Evolutionary conservation across 2,113 vertebrate genomes (phyloP).

Genomic region (Callipepla squamata): DNA sequence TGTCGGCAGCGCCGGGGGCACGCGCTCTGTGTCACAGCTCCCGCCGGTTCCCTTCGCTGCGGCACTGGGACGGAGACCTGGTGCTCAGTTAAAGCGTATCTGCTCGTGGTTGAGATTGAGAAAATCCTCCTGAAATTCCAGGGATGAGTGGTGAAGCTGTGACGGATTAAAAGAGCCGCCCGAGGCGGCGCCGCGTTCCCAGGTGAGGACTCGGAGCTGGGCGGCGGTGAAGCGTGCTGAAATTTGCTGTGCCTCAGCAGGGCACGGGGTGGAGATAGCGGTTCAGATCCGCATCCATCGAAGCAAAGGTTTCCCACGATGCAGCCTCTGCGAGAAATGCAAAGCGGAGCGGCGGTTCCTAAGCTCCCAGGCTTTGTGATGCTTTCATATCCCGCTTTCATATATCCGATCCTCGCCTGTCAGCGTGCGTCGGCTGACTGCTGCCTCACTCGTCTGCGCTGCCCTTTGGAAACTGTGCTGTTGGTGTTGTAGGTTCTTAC

Average conservation of each 20-base stretch:
- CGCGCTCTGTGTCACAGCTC: too few species aligned
- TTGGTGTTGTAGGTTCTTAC: accelerated
- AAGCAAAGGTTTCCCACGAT: neutral
- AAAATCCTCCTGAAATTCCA: neutral
- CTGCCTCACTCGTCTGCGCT: accelerated
- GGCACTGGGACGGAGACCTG: too few species aligned
- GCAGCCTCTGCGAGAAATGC: neutral
- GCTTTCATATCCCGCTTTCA: neutral
- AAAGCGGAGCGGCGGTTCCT: neutral
- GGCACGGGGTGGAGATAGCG: conserved; percentile 33
- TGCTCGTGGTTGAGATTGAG: neutral
- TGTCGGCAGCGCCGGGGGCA: too few species aligned
- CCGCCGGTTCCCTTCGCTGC: too few species aligned
- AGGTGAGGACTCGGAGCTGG: neutral
- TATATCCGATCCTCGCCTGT: neutral
- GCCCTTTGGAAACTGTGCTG: neutral
- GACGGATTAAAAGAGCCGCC: neutral
- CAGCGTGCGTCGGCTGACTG: neutral
- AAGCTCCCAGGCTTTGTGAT: neutral
- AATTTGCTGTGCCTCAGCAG: neutral
- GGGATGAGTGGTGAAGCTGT: accelerated
- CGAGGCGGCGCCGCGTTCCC: neutral
- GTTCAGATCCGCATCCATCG: neutral
- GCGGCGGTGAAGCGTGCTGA: neutral
- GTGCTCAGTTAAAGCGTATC: neutral